Evolutionary conservation across 2,888 invertebrate species (phyloP), one percentile per base, ranked within the genome.

Genomic region (Rotaria magnacalcarata): DNA sequence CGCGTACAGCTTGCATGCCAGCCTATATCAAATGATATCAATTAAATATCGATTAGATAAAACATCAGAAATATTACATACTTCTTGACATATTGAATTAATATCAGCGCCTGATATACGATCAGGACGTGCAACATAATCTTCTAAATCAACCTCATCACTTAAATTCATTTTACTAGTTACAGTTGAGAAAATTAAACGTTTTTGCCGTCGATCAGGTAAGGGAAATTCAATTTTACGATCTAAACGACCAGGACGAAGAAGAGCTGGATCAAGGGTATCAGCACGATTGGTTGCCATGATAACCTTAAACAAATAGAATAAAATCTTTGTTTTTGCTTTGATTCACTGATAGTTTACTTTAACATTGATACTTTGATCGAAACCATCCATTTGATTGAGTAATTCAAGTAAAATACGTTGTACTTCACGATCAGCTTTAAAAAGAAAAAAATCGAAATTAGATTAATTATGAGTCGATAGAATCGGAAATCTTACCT

Each of bases 311-410:
- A 47, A 47, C 47, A 47, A 94, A 94, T 88, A 47, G 89, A 89
- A 85, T 87, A 86, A 86, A 54, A 2, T 21, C 10, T 1, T 4
- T 27, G 10, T 7, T 24, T 16, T 24, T 41, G 3, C 16, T 27
- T n/a, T n/a, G 6, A 19, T 34, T 34, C 34, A 34, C 34, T 34
- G 34, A 34, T 19, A 19, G 7, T 4, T 80, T 80, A 93, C 97
- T 93, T 99, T 99, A 27, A 99, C 98, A 92, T 99, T 99, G n/a
- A 98, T 97, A 2, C 97, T 97, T 92, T 99, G 98, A 92, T 99
- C 99, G 91, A 99, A 99, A 85, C 99, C 99, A 92, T 99, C 99
- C 99, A 99, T 99, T 92, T 99, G 99, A 92, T 99, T 99, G 14
- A 99, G 93, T 86, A 99, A 92, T 90, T 99, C 99, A 41, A 99